Percentiles rank a stretch among this genome's conserved stretches.
phyloP scores from a whole-genome alignment of 2,113 vertebrate genomes.

The Rhea pennata region DNA sequence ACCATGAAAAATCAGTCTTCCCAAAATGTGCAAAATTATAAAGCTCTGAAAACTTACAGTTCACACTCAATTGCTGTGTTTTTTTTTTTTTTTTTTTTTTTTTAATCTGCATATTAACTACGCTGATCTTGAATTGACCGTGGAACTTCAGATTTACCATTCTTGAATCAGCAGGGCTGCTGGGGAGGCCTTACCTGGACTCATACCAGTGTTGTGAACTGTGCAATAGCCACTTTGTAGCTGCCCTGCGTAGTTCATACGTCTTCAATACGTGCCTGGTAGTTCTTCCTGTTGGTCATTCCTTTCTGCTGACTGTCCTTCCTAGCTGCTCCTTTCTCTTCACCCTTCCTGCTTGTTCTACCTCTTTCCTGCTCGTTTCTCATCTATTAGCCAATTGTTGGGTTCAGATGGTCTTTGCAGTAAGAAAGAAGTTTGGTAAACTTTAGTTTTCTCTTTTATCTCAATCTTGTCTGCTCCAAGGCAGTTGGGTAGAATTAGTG shows the following conservation, averaged over 20 bases:
- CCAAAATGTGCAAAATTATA: background rate
- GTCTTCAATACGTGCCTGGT: background rate
- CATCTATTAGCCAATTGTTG: background rate
- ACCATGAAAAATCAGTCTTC: background rate
- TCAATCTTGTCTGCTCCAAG: background rate
- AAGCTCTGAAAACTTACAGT: background rate
- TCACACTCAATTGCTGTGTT: background rate
- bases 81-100: background rate
- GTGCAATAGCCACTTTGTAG: fast-evolving
- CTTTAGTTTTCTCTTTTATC: background rate
- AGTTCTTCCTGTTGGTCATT: background rate
- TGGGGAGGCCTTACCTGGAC: background rate
- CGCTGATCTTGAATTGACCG: background rate
- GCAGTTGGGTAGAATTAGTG: background rate
- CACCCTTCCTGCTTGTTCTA: background rate
- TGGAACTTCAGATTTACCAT: background rate
- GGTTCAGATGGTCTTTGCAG: background rate
- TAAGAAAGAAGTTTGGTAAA: background rate
- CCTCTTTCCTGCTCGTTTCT: background rate
- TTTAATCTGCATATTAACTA: background rate
- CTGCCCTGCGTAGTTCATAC: background rate
- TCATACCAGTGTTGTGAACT: background rate
- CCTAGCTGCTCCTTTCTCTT: background rate
- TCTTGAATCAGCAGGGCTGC: fast-evolving
- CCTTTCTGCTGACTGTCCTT: background rate